Evolutionary conservation across 2,797 vertebrate species (phyloP), one percentile per base, ranked within the genome.

Genomic region (Manis crassicaudata): DNA sequence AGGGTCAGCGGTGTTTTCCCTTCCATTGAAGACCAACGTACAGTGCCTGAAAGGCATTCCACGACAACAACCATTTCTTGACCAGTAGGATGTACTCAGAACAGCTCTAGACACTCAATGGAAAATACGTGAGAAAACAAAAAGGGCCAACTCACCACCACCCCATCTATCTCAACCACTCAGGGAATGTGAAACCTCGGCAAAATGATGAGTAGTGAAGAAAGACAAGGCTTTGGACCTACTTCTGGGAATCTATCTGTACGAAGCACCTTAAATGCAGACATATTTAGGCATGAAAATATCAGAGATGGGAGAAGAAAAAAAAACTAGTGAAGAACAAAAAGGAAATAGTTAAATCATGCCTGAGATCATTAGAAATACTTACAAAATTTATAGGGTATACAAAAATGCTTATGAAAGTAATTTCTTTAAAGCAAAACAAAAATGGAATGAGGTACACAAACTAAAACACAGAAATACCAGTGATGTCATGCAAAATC

Each of bases 1-100:
- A 0, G 9, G 25, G 23, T 7, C 10, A 14, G 4, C 29, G 7
- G 1, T 27, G 29, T 16, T 27, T n/a, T 56, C 37, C 23, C 9
- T 63, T 73, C 75, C 52, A 14, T 7, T 87, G 17, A 35, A n/a
- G 17, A 20, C 43, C 54, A 75, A 11, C 7, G 12, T 12, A 86
- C 21, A 14, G 40, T 3, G 12, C 17, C 83, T 60, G 2, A 25
- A 35, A 54, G 23, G 58, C 43, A 67, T 43, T 32, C n/a, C 63
- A 25, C 35, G 35, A 40, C 13, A 21, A 87, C 29, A 70, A 37
- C 10, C 37, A 40, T 25, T 54, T 35, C 50, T 37, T n/a, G 14
- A 18, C 18, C 16, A 21, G n/a, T 3, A 87, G 35, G 7, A 32
- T 43, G 37, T 23, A 23, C 73, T 54, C 40, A 35, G 50, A 40